Evolutionary conservation across 2,797 vertebrate genomes (phyloP), one percentile per base, ranked within the genome.

Genomic region (Tinamus major): DNA sequence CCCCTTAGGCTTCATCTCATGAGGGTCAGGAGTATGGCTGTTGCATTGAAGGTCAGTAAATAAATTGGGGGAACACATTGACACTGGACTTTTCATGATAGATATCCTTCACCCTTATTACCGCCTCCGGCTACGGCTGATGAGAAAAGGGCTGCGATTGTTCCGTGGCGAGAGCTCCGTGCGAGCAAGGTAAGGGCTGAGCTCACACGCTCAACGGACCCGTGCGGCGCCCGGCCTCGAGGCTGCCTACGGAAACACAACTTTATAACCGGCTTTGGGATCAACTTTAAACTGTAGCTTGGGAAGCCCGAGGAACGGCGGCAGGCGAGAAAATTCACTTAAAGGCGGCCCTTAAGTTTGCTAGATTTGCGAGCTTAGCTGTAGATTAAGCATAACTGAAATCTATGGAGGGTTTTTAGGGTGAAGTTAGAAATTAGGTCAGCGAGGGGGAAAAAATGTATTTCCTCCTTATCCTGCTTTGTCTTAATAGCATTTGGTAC

Each of bases 21-120:
- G 98, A 98, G 98, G 98, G 98, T 99, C 98, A 99, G 97, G 98
- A 98, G 98, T 98, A 97, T 96, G 95, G 97, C 97, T 98, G 97
- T 94, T 94, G 95, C 96, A 97, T 98, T 98, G 98, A 98, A 98
- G 98, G 98, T 98, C 98, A 98, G 98, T 98, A 98, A 98, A 98
- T 98, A 98, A 98, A 98, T 97, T 97, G 98, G 97, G 97, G 98
- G 98, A 98, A 97, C 97, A 97, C 97, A 97, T 96, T 98, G 98
- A 99, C 98, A 97, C 98, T 98, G 98, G 97, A 96, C 98, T 98
- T 96, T 98, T 98, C 98, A 97, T 97, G 98, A 98, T 97, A 97
- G 96, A 97, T 98, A 98, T 98, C 98, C 92, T 96, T 98, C 98
- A 98, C 97, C 96, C 95, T 97, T 97, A 97, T 97, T 96, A 97